Evolutionary conservation across 2,113 vertebrate genomes (phyloP).

Genomic region (Charadrius vociferus): DNA sequence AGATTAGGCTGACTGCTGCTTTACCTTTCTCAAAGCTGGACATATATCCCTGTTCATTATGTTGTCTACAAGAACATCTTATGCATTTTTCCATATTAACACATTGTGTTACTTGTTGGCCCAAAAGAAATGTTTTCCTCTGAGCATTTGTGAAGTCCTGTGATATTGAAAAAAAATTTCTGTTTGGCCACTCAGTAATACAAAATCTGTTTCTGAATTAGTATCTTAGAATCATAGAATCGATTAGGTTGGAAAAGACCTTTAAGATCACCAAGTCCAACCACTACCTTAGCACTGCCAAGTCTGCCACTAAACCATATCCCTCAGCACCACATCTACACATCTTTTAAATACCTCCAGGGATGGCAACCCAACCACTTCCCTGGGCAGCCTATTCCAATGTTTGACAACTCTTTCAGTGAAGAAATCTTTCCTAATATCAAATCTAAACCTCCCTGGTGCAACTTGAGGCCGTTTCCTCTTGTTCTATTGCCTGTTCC

Average conservation of each 20-base stretch:
- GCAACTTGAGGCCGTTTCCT: not conserved
- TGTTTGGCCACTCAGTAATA: not conserved
- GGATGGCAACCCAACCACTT: not conserved
- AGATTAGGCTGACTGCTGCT: accelerated
- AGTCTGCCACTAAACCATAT: not conserved
- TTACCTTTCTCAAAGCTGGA: not conserved
- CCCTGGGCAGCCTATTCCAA: not conserved
- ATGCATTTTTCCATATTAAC: not conserved
- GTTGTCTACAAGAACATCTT: not conserved
- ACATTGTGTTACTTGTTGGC: not conserved
- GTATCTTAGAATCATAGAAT: not conserved
- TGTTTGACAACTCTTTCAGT: not conserved
- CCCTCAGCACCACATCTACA: not conserved
- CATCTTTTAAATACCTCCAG: not conserved
- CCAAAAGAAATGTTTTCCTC: not conserved
- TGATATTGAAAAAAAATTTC: not conserved
- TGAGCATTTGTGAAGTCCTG: not conserved
- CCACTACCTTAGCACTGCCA: not conserved
- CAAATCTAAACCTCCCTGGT: not conserved
- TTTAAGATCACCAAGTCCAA: not conserved
- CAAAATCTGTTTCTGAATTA: not conserved
- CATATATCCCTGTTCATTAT: not conserved
- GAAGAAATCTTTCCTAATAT: not conserved
- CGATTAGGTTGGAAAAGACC: not conserved
- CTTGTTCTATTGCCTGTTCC: not conserved